A percentile compares a stretch with the other conserved stretches of the same genome.
These are phyloP conservation scores for Merluccius polli DNA, from an alignment of 2,797 vertebrate species.

Conservation along the genomic window DNA sequence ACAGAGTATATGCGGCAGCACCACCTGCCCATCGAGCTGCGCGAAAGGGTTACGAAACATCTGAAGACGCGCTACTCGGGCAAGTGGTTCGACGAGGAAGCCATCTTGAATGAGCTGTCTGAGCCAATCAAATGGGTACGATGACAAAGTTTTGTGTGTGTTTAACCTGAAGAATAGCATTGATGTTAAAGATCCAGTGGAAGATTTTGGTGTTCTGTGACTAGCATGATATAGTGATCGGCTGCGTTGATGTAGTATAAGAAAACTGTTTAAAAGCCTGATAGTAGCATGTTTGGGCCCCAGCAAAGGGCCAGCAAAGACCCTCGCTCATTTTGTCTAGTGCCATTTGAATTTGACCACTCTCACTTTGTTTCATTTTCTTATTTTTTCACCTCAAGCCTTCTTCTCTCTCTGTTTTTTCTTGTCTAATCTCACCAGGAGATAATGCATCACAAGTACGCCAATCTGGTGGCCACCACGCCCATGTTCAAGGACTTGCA, in stretches of 20 bases:
- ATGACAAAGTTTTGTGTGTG: slow-evolving; percentile 2
- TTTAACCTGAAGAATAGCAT: neutral
- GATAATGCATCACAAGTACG: slow-evolving; percentile 21
- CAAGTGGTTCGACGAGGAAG: slow-evolving; percentile 30
- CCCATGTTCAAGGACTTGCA: slow-evolving; percentile 24
- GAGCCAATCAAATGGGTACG: slow-evolving; percentile 23
- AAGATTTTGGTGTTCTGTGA: too few species aligned
- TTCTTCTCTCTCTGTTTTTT: neutral
- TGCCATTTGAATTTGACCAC: slow-evolving; percentile 12
- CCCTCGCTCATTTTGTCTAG: neutral
- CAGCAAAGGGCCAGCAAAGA: neutral
- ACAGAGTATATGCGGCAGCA: slow-evolving; percentile 11
- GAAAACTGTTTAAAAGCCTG: neutral
- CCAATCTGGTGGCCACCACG: slow-evolving; percentile 20
- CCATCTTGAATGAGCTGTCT: slow-evolving; percentile 13
- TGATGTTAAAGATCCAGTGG: neutral
- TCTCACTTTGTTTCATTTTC: neutral
- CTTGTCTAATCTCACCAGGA: slow-evolving; percentile 18
- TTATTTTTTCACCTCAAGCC: neutral
- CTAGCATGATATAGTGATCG: too few species aligned
- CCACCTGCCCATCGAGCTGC: neutral
- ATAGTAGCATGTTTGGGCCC: neutral
- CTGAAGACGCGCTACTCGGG: slow-evolving; percentile 11
- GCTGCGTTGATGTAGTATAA: neutral
- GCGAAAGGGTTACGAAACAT: neutral